phyloP scores from a whole-genome alignment of 2,888 invertebrate genomes.

The Perizoma affinitatum region DNA sequence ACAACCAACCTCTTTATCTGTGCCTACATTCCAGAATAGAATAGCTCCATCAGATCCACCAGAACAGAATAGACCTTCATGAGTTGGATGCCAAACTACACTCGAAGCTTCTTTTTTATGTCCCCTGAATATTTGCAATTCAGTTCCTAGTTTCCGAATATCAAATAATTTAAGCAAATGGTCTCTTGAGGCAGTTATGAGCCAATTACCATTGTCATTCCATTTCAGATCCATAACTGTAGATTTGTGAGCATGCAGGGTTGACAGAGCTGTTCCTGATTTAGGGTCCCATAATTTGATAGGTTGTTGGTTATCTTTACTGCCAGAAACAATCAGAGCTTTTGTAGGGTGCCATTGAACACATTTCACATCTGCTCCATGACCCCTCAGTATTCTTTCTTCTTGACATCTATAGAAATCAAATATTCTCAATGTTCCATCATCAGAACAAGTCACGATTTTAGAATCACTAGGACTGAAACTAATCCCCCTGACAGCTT shows the following conservation, averaged over 20 bases:
- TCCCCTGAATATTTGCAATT: conserved; percentile 98
- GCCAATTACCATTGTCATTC: conserved; percentile 99
- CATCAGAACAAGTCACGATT: conserved; percentile 99
- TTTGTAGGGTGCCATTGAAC: conserved; percentile 99
- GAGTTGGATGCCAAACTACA: conserved; percentile 99
- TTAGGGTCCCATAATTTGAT: conserved; percentile 99
- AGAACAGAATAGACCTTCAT: conserved; percentile 98
- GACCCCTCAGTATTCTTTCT: conserved; percentile 96
- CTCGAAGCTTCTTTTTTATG: conserved; percentile 99
- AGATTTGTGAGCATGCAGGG: conserved; percentile 99
- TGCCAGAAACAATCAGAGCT: conserved; percentile 97
- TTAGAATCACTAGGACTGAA: conserved; percentile 99
- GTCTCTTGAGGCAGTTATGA: conserved; percentile 98
- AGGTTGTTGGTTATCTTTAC: conserved; percentile 99
- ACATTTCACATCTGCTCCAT: conserved; percentile 99
- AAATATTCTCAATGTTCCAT: conserved; percentile 99
- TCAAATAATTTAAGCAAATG: conserved; percentile 99
- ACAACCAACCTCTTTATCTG: conserved; percentile 98
- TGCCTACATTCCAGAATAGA: conserved; percentile 99
- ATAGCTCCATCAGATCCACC: conserved; percentile 99
- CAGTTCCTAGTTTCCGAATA: conserved; percentile 96
- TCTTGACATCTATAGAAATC: conserved; percentile 98
- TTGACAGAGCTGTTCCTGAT: conserved; percentile 96
- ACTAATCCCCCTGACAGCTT: conserved; percentile 99
- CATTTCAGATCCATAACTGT: conserved; percentile 99